Evolutionary conservation across 2,888 invertebrate species (phyloP).

Genomic region (Schizotus pectinicornis): DNA sequence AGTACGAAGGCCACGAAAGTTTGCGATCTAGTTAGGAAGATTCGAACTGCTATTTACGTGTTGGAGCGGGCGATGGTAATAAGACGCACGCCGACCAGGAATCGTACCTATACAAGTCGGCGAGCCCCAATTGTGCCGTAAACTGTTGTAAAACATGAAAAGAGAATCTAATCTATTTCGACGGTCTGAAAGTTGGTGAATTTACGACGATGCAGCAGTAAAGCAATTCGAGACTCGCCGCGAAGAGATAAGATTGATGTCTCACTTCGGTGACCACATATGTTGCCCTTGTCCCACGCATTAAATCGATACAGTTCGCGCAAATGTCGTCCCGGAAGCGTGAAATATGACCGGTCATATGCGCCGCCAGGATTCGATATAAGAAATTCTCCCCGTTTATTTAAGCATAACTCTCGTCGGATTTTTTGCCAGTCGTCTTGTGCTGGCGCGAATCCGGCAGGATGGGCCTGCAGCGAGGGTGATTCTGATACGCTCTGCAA

Average conservation of each 20-base stretch:
- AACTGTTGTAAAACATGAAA: conserved; percentile 52
- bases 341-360: conserved; percentile 41
- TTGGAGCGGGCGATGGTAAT: conserved; percentile 4
- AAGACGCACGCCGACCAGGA: conserved; percentile 4
- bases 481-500: conserved; percentile 29
- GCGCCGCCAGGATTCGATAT: conserved; percentile 30
- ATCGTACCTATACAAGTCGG: conserved; percentile 20
- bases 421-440: conserved; percentile 4
- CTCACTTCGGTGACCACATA: conserved; percentile 52
- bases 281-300: conserved; percentile 36
- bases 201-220: conserved; percentile 47
- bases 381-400: conserved; percentile 36
- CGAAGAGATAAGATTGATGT: conserved; percentile 50
- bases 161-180: conserved; percentile 53
- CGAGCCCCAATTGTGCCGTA: conserved; percentile 51
- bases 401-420: conserved; percentile 32
- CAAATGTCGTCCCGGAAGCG: conserved; percentile 37
- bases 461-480: conserved; percentile 24
- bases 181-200: conserved; percentile 48
- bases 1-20: conserved; percentile 3
- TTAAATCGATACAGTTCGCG: conserved; percentile 43
- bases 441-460: conserved; percentile 10
- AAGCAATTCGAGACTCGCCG: conserved; percentile 45
- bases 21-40: too few relatives aligned
- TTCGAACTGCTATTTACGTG: background rate